Base-by-base conservation (phyloP, 2,888 invertebrate genomes). In the Eremobia ochroleuca region DNA sequence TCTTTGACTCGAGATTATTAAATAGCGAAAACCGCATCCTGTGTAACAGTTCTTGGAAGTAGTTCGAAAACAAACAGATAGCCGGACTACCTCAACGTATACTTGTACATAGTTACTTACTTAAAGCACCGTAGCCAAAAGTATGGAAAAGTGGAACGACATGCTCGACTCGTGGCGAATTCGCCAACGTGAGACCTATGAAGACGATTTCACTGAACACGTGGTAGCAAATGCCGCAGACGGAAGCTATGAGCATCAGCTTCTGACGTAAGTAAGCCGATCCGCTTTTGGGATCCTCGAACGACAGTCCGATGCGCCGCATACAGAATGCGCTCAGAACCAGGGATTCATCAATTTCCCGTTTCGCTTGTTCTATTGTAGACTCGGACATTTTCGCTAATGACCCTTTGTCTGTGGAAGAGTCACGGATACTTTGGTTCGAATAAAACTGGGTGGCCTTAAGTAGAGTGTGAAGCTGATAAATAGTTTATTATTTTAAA, bases 111-210 rank as follows among this genome's bases (percentile, higher is more conserved):
- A 81, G 87, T 77, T 90, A 93, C 96, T 95, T 91, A 96, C 96
- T 95, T 89, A 96, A 92, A 89, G 93, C 91, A 76, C 96, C 96
- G 90, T 96, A 97, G 81, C 96, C 96, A 89, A 96, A 95, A 84
- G 95, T 95, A 87, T 96, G 96, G 79, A 96, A 94, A 90, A 96
- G 93, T 87, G 96, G 96, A 80, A 97, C 96, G 81, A 96, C 95
- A 83, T 96, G 94, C 91, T 97, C 96, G 65, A 97, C 94, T 89
- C 93, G 92, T 87, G 96, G 96, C 82, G 96, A 94, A 91, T 94
- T 93, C 55, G 93, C 90, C 89, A 96, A 92, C 85, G 95, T 95
- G 90, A 96, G 91, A 68, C 91, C 92, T 83, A 96, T 96, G 91
- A 92, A 94, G 83, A 89, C 92, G 80, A 96, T 90, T 91, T 96